Percentiles rank a stretch among this genome's conserved stretches.
phyloP scores from a whole-genome alignment of 53 echinoderm and acorn worm species.

The Holothuria scabra region DNA sequence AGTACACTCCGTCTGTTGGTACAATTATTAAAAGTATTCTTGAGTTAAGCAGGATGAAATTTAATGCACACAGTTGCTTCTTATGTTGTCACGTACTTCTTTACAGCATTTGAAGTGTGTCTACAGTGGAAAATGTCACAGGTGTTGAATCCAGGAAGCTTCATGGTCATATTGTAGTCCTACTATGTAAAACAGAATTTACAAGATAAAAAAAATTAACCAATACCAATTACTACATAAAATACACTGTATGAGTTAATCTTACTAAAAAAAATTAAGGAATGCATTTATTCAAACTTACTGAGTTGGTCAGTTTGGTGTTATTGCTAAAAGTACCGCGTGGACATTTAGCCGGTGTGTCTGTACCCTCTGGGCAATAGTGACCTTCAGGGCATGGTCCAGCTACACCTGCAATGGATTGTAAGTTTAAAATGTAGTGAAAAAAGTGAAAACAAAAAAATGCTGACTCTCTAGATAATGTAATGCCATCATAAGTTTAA shows the following conservation, averaged over 20 bases:
- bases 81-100: not conserved
- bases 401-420: conserved; percentile 69
- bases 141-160: no score
- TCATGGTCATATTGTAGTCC: no score
- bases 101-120: no score
- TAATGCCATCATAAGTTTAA: no score
- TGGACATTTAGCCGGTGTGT: conserved; percentile 79
- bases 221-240: no score
- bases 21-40: not conserved
- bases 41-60: not conserved
- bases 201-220: no score
- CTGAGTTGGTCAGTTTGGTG: conserved; percentile 83
- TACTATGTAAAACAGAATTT: no score
- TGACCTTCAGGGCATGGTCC: conserved; percentile 86
- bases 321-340: conserved; percentile 89
- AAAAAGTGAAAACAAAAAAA: not conserved
- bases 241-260: not conserved
- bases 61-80: not conserved
- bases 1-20: conserved; percentile 83
- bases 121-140: no score
- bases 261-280: not conserved
- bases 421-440: not conserved
- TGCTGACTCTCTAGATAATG: no score
- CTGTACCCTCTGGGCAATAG: conserved; percentile 80
- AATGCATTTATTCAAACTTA: not conserved